Evolutionary conservation across 2,888 invertebrate genomes (phyloP), one percentile per base, ranked within the genome.

Genomic region (Drosophila stalkeri): DNA sequence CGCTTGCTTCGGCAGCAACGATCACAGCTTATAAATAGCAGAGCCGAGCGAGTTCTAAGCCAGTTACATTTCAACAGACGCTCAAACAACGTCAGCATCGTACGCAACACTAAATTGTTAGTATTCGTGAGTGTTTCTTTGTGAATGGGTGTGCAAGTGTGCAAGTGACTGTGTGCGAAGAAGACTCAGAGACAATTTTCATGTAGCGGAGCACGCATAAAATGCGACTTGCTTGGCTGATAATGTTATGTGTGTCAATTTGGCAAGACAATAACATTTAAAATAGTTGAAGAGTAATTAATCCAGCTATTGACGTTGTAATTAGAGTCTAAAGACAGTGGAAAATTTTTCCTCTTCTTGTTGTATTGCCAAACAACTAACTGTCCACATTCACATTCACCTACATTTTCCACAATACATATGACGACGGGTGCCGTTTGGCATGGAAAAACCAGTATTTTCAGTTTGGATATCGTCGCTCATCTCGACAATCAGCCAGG

Each of bases 1-100:
- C 46, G 51, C 18, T 31, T 39, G 27, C 44, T 6, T 27, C 27
- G 16, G 51, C 35, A 27, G 14, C 57, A 18, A 64, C 64, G 61
- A 78, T 64, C 72, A 20, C 80, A 89, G 83, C 85, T 90, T 89
- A 91, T 91, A 91, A 91, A 92, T 90, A 91, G 72, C 81, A 77
- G 85, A 77, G 35, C 64, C 49, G 37, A 41, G 78, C 72, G 66
- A 74, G 86, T 91, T 90, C 83, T 84, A 73, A 55, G 70, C 33
- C 88, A 80, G 91, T 91, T 89, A 86, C 72, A 87, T 81, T 82
- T 74, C 77, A 82, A 87, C 84, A 73, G 85, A 66, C 82, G 82
- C 80, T 77, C 75, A 70, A 74, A 77, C 49, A 51, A 54, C 82
- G 79, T 61, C 59, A 44, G 74, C 75, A 63, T 68, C 70, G 77